A percentile compares a stretch with the other conserved stretches of the same genome.
phyloP scores from a whole-genome alignment of 1,140 invertebrate genomes.

The Temnothorax curvispinosus region DNA sequence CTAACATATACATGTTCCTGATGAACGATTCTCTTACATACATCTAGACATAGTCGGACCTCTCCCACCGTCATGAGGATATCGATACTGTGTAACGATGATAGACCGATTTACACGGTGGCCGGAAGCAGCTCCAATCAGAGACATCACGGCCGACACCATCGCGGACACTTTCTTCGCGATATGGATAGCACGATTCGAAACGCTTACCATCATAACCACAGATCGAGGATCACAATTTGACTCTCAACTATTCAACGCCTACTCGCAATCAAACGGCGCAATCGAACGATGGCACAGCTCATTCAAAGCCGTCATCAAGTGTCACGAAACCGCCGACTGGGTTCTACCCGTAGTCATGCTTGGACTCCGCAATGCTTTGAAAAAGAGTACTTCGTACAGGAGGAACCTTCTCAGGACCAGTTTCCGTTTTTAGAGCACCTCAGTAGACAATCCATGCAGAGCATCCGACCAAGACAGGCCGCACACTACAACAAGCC shows the following conservation, averaged over 20 bases:
- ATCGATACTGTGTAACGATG: not conserved
- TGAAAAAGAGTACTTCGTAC: too few relatives aligned
- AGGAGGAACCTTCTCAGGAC: too few relatives aligned
- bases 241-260: not conserved
- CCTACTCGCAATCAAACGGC: too few relatives aligned
- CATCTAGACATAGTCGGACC: conserved; percentile 19
- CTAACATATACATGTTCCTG: not conserved
- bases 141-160: not conserved
- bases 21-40: not conserved
- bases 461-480: too few relatives aligned
- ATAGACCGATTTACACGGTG: conserved; percentile 8
- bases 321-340: too few relatives aligned
- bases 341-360: too few relatives aligned
- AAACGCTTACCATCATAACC: not conserved
- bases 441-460: too few relatives aligned
- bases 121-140: not conserved
- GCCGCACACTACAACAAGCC: too few relatives aligned
- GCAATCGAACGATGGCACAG: too few relatives aligned
- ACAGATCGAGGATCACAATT: conserved; percentile 35
- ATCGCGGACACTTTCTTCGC: not conserved
- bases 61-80: not conserved
- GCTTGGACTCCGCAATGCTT: too few relatives aligned
- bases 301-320: too few relatives aligned
- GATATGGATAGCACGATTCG: not conserved
- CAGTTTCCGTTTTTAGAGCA: too few relatives aligned